A percentile compares a stretch with the other conserved stretches of the same genome.
Conservation (phyloP, 2,113 vertebrate genomes). For the Todiramphus saurophagus region DNA sequence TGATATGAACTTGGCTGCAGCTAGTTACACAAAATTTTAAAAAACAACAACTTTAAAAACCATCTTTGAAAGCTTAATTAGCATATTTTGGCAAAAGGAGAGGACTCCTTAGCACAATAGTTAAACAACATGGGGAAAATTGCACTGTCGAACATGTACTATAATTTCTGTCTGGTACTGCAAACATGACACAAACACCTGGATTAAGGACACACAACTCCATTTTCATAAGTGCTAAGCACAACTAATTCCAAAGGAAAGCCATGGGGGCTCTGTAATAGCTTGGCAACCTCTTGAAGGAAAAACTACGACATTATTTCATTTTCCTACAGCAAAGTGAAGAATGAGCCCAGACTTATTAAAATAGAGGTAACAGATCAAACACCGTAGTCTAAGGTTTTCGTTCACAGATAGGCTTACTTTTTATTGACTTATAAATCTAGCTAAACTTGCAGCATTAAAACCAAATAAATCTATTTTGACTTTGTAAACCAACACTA, state of each 20-base stretch:
- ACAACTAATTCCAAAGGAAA: conserved; percentile 13
- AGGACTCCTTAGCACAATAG: background rate
- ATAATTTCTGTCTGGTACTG: background rate
- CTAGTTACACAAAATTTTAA: background rate
- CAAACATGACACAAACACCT: background rate
- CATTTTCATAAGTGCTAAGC: background rate
- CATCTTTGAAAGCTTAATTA: background rate
- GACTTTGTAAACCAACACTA: background rate
- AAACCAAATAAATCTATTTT: background rate
- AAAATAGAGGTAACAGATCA: background rate
- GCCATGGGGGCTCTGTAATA: background rate
- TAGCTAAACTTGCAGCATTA: background rate
- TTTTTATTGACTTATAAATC: background rate
- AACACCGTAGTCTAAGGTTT: background rate
- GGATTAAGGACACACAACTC: background rate
- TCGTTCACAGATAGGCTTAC: background rate
- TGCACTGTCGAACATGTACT: background rate
- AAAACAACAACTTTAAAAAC: background rate
- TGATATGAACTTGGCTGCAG: background rate
- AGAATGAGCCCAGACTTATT: background rate
- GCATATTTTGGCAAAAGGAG: background rate
- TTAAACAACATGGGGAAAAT: background rate
- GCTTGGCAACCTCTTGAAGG: background rate
- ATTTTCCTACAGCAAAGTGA: conserved; percentile 7
- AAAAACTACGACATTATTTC: conserved; percentile 25